Percentiles rank a stretch among this genome's conserved stretches.
phyloP scores from a whole-genome alignment of 2,113 vertebrate species.

The Oncorhynchus gorbuscha region DNA sequence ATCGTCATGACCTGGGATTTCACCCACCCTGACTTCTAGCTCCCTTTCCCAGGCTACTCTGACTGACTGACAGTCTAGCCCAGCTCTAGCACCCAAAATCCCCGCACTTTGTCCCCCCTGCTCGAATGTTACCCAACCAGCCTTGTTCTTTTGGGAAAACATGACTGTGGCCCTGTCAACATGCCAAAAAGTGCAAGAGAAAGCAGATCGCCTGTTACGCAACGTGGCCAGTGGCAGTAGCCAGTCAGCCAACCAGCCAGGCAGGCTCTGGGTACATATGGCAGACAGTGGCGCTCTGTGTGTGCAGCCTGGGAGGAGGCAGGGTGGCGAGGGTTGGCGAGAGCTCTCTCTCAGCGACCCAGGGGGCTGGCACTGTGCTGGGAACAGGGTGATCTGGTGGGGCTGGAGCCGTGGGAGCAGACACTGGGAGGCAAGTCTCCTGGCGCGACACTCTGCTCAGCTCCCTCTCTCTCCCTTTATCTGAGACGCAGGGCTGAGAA shows the following conservation, averaged over 20 bases:
- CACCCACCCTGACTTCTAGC: neutral
- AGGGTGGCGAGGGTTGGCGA: conserved; percentile 5
- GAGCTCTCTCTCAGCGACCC: conserved; percentile 3
- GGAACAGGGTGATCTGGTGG: conserved; percentile 19
- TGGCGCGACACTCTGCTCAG: conserved; percentile 14
- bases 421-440: conserved; percentile 16
- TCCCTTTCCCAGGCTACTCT: conserved; percentile 17
- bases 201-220: too few relatives aligned
- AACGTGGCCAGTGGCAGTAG: too few relatives aligned
- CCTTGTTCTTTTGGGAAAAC: too few relatives aligned
- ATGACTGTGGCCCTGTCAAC: too few relatives aligned
- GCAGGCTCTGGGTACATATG: too few relatives aligned
- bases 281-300: neutral
- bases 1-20: conserved; percentile 9
- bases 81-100: neutral
- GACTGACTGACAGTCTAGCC: neutral
- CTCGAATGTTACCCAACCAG: too few relatives aligned
- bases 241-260: neutral
- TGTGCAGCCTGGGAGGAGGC: conserved; percentile 1
- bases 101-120: neutral
- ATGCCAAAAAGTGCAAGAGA: too few relatives aligned
- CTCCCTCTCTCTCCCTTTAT: conserved; percentile 14
- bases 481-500: conserved; percentile 38
- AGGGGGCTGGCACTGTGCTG: conserved; percentile 31
- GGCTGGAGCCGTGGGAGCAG: conserved; percentile 39